Percentiles rank a stretch among this genome's conserved stretches.
Conservation (phyloP, 2,888 invertebrate genomes). For the Athalia cordata region DNA sequence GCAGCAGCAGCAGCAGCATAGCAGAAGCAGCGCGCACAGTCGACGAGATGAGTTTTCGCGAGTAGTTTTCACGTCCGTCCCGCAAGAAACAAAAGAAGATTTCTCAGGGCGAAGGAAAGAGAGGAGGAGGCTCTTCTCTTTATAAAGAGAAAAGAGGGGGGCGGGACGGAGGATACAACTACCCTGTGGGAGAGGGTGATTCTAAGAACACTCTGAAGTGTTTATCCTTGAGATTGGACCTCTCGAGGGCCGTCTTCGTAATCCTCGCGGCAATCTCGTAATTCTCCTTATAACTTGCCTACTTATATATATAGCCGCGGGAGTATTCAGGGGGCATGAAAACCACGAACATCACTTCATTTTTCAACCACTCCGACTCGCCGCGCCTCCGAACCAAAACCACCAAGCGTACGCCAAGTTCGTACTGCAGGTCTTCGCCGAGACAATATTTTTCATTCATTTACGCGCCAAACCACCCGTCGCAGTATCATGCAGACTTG, state of each 20-base stretch:
- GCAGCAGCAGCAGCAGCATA: neutral
- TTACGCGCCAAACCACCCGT: neutral
- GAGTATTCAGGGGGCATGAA: conserved; percentile 1
- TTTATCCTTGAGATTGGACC: conserved; percentile 73
- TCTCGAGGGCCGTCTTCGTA: conserved; percentile 71
- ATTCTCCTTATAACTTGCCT: conserved; percentile 70
- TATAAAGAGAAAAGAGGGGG: conserved; percentile 12
- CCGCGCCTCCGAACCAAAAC: neutral
- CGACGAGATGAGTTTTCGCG: conserved; percentile 40
- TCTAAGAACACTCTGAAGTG: conserved; percentile 70
- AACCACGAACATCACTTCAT: conserved; percentile 31
- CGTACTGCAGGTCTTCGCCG: conserved; percentile 1
- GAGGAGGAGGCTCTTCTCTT: neutral
- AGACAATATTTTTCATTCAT: conserved; percentile 32
- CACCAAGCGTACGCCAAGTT: neutral
- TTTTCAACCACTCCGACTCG: conserved; percentile 24
- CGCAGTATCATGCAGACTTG: neutral
- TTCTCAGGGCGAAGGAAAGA: neutral
- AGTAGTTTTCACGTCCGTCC: conserved; percentile 17
- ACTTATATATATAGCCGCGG: conserved; percentile 27
- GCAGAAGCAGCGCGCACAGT: neutral
- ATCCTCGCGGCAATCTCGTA: conserved; percentile 73
- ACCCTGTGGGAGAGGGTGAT: conserved; percentile 23
- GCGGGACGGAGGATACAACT: conserved; percentile 7
- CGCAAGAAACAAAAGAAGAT: neutral